Percentiles rank a stretch among this genome's conserved stretches.
phyloP scores from a whole-genome alignment of 2,113 vertebrate species.

The Setophaga petechia region DNA sequence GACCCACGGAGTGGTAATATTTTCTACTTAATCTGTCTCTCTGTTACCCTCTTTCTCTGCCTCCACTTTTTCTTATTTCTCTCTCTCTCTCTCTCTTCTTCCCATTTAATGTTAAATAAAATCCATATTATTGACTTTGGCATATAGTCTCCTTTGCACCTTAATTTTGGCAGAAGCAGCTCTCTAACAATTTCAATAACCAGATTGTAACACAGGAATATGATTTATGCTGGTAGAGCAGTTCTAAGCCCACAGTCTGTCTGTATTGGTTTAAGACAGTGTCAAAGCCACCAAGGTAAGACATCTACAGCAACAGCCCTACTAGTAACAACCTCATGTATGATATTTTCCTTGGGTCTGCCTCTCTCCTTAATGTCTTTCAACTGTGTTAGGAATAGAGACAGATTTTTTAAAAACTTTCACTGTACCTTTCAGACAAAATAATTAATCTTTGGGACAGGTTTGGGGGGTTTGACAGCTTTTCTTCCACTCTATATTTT shows the following conservation, averaged over 20 bases:
- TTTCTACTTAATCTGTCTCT: background rate
- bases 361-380: background rate
- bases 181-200: background rate
- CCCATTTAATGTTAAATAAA: background rate
- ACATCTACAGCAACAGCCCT: background rate
- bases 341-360: background rate
- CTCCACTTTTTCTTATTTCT: background rate
- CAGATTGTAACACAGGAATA: rapidly evolving
- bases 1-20: background rate
- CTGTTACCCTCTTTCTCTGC: background rate
- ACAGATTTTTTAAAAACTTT: background rate
- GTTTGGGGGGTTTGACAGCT: background rate
- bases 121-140: background rate
- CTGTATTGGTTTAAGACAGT: background rate
- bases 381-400: background rate
- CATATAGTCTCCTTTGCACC: background rate
- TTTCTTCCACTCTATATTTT: background rate
- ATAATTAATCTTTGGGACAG: background rate
- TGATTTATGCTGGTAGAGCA: background rate
- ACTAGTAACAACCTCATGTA: background rate
- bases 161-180: background rate
- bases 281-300: background rate
- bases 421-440: background rate
- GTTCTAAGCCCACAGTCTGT: background rate
- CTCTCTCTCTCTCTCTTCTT: background rate